Conservation (phyloP, 2,113 vertebrate genomes). For the Eulemur macaco region DNA sequence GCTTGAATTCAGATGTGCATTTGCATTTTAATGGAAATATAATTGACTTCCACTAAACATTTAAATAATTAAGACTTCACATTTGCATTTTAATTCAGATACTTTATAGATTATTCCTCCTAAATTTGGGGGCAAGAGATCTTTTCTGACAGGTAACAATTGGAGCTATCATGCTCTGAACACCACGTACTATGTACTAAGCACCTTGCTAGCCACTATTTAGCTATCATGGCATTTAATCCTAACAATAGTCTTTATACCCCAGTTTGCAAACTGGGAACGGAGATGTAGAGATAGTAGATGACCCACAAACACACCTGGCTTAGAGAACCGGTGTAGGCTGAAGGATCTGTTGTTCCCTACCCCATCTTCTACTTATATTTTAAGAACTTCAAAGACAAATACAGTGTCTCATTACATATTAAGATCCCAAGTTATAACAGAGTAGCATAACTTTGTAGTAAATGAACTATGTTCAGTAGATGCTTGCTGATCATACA, state of each 20-base stretch:
- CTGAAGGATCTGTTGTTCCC: not conserved
- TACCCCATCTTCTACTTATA: not conserved
- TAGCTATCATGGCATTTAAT: not conserved
- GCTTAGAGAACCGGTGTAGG: not conserved
- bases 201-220: not conserved
- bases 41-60: slow-evolving; percentile 63
- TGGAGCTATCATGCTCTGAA: not conserved
- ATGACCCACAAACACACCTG: not conserved
- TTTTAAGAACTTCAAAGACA: slow-evolving; percentile 11
- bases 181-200: not conserved
- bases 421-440: not conserved
- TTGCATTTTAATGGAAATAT: slow-evolving; percentile 76
- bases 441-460: not conserved
- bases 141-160: slow-evolving; percentile 11
- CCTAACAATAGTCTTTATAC: not conserved
- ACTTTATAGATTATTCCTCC: not conserved
- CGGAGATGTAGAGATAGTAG: not conserved
- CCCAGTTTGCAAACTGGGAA: not conserved
- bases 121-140: not conserved
- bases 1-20: slow-evolving; percentile 43
- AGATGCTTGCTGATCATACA: not conserved
- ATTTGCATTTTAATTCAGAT: slow-evolving; percentile 71
- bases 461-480: not conserved
- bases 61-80: slow-evolving; percentile 72
- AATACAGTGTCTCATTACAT: not conserved